Base-by-base conservation (phyloP, 2,888 invertebrate genomes). In the Diadromus collaris region DNA sequence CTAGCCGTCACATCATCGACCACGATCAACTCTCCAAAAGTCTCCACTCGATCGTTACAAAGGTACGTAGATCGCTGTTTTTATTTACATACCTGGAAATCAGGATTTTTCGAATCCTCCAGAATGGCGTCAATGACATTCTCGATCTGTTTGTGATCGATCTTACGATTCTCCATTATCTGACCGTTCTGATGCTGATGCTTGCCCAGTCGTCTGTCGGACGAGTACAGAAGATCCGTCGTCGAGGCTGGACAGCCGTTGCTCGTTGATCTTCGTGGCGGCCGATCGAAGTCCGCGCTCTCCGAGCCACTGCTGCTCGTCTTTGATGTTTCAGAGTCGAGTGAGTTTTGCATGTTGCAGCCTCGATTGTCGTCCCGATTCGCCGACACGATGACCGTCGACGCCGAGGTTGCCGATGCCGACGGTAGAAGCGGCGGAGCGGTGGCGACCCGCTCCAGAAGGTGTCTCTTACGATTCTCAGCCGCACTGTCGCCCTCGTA, bases 131-230 rank as follows among this genome's bases (percentile, higher is more conserved):
- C 91, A 78, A 91, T 91, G 56, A 91, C 91, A 75, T 90, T 91
- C 81, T 92, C 92, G 70, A 91, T 90, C 73, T 90, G 89, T 79
- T 91, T 91, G 84, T 91, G 91, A 83, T 92, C 91, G 79, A 91
- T 92, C 77, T 90, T 91, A 64, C 91, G 89, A 80, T 87, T 90
- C 58, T 92, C 92, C 38, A 92, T 27, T 48, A 74, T 74, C 38
- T 75, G 77, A 10, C 74, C 75, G 46, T 79, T 78, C 67, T 76
- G 77, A 78, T 70, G 69, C 41, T 74, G 73, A 38, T 76, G 79
- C 29, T 83, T 60, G 84, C 76, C 51, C 82, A 82, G 81, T 56
- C 89, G 83, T 21, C 87, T 83, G 0, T 88, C 88, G 2, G 90
- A 88, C 0, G 88, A 82, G 60, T 88, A 88, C 0, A 86, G 78